Conservation (phyloP, 2,797 vertebrate genomes). For the Poecilia gillii region DNA sequence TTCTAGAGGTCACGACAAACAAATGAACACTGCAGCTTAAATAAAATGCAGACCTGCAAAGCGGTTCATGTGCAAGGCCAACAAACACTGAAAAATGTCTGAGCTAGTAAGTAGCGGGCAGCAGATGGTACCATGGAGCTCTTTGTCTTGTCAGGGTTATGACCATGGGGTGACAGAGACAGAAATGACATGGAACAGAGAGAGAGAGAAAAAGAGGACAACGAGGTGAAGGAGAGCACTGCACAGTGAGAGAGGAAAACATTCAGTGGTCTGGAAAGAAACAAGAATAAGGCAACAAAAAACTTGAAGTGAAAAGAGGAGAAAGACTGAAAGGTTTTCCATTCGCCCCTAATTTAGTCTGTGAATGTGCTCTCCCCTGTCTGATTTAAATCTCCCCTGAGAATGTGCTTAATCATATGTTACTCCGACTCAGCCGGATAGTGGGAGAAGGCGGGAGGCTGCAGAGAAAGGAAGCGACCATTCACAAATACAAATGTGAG, state of each 20-base stretch:
- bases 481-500: slow-evolving; percentile 56
- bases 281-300: slow-evolving; percentile 56
- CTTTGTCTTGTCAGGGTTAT: slow-evolving; percentile 51
- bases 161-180: slow-evolving; percentile 45
- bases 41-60: slow-evolving; percentile 20
- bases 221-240: slow-evolving; percentile 35
- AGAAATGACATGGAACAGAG: slow-evolving; percentile 22
- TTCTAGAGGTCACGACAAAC: background rate
- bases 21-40: background rate
- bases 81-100: slow-evolving; percentile 48
- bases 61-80: slow-evolving; percentile 30
- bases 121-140: slow-evolving; percentile 58
- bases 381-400: slow-evolving; percentile 54
- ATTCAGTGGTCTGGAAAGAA: slow-evolving; percentile 48
- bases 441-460: slow-evolving; percentile 42
- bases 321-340: slow-evolving; percentile 68
- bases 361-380: slow-evolving; percentile 52
- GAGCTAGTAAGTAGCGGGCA: slow-evolving; percentile 49
- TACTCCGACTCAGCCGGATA: slow-evolving; percentile 66
- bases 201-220: slow-evolving; percentile 25
- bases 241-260: slow-evolving; percentile 42
- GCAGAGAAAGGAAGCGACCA: slow-evolving; percentile 43
- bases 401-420: slow-evolving; percentile 69
- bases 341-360: slow-evolving; percentile 61
- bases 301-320: slow-evolving; percentile 44